Evolutionary conservation across 2,113 vertebrate species (phyloP).

Genomic region (Hemiprocne comata): DNA sequence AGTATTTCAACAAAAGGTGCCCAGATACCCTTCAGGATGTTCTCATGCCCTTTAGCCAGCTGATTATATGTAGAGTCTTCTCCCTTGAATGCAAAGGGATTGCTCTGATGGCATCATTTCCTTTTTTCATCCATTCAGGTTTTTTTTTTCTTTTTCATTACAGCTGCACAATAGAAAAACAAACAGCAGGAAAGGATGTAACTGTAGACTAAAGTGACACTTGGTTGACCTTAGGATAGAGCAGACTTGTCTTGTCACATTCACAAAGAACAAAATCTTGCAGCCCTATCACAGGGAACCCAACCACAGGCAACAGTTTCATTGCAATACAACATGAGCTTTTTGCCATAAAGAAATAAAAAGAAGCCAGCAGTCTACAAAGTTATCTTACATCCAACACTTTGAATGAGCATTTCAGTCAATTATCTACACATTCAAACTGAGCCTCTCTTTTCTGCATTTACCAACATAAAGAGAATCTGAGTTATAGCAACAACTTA

Average conservation of each 20-base stretch:
- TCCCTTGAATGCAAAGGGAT: neutral
- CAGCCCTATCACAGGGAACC: neutral
- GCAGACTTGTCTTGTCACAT: neutral
- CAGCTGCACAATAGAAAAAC: slow-evolving; percentile 53
- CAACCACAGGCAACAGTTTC: neutral
- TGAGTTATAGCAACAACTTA: neutral
- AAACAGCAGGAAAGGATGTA: slow-evolving; percentile 48
- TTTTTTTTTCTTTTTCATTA: slow-evolving; percentile 26
- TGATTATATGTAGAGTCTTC: neutral
- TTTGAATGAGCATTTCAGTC: neutral
- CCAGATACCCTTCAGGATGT: slow-evolving; percentile 27
- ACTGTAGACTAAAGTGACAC: slow-evolving; percentile 15
- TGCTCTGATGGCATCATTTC: slow-evolving; percentile 43
- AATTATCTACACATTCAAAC: neutral
- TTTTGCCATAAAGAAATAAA: neutral
- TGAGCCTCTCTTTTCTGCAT: neutral
- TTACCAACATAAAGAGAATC: neutral
- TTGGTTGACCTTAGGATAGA: slow-evolving; percentile 33
- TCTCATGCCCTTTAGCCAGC: slow-evolving; percentile 45
- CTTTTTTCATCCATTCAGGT: neutral
- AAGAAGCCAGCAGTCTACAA: neutral
- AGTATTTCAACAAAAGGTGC: neutral
- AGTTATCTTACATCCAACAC: neutral
- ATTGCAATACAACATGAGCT: neutral
- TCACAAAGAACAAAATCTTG: neutral